Percentiles rank a stretch among this genome's conserved stretches.
phyloP scores from a whole-genome alignment of 2,797 vertebrate species.

The Propithecus deckenii region DNA sequence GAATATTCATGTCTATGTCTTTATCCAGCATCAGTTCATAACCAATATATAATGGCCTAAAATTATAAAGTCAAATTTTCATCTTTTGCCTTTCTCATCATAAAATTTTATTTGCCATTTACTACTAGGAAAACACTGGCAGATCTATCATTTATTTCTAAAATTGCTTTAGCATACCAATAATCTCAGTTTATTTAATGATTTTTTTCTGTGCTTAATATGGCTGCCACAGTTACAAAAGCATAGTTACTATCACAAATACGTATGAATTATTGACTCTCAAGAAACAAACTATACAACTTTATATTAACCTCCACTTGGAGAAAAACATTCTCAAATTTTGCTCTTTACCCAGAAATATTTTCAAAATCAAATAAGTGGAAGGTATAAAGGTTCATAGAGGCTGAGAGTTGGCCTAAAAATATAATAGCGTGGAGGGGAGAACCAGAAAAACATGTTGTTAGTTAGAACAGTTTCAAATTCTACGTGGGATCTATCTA shows the following conservation, averaged over 20 bases:
- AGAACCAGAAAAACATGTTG: not conserved
- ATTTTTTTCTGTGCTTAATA: not conserved
- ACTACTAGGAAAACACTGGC: constrained; percentile 21
- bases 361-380: not conserved
- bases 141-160: not conserved
- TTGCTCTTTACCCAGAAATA: not conserved
- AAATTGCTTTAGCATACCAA: not conserved
- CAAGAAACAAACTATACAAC: not conserved
- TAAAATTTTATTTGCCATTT: constrained; percentile 49
- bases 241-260: not conserved
- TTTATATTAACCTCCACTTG: not conserved
- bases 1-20: not conserved
- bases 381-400: not conserved
- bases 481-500: not conserved
- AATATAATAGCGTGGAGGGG: not conserved
- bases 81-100: constrained; percentile 7
- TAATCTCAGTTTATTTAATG: constrained; percentile 8
- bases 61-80: constrained; percentile 55
- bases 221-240: not conserved
- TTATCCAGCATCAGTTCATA: not conserved
- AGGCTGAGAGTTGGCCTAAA: not conserved
- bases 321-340: not conserved
- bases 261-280: not conserved
- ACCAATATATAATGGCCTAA: not conserved
- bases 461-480: not conserved